Base-by-base conservation (phyloP, 2,113 vertebrate genomes). In the Rhegmatorhina hoffmannsi region DNA sequence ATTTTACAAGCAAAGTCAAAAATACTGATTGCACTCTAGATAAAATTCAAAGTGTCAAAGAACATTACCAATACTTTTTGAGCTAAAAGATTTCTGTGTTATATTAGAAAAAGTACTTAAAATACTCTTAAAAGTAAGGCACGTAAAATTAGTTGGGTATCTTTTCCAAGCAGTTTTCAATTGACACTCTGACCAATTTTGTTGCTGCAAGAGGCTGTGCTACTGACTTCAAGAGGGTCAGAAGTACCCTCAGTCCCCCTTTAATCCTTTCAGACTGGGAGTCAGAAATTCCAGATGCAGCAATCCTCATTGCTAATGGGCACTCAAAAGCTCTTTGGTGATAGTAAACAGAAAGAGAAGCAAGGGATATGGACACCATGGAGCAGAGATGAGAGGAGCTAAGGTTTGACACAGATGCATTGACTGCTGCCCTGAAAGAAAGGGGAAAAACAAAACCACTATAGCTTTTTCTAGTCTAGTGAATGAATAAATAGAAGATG, bases 401-500 rank as follows among this genome's bases (percentile, higher is more conserved):
- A 6, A 29, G 55, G 11, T 84, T 94, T 89, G 90, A 94, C 91
- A 80, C 44, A 59, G 52, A 72, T 5, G n/a, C 84, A 70, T 52
- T 36, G 84, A 81, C 67, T 85, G 80, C 72, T 83, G 47, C 75
- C 46, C 81, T 69, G 69, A 75, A 69, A 91, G 55, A n/a, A 74
- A 58, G 8, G 33, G 17, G 21, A 26, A 87, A 96, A 70, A 64
- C 52, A 89, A 89, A 88, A 93, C 66, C 79, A 36, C 29, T 56
- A 8, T 7, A 47, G 73, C 72, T 93, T 93, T 88, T 94, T 86
- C 87, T 93, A 62, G 28, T 80, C 84, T 76, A 33, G 43, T 34
- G 83, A 89, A 94, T 82, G 91, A 72, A 96, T 95, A 95, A 97
- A 97, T 92, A 93, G 87, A 92, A 93, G 87, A 92, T 96, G 96